Percentiles rank a stretch among this genome's conserved stretches.
These are phyloP conservation scores for Zaprionus tsacasi DNA, from an alignment of 1,140 invertebrate genomes.

Conservation along the genomic window DNA sequence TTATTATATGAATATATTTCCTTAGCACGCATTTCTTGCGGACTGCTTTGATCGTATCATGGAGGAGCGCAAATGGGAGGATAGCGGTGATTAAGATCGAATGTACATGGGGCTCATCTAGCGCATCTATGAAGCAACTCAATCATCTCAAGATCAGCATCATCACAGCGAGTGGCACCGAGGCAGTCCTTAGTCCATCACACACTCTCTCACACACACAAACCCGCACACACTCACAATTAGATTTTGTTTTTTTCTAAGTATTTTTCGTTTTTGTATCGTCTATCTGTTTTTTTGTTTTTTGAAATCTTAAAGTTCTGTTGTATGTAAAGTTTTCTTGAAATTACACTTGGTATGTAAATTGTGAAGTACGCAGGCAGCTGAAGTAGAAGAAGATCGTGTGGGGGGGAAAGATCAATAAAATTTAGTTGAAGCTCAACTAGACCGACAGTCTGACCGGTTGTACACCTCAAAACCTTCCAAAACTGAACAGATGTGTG, in stretches of 20 bases:
- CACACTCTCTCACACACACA: slow-evolving; percentile 12
- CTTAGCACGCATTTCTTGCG: slow-evolving; percentile 94
- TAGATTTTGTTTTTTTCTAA: background rate
- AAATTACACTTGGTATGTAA: slow-evolving; percentile 3
- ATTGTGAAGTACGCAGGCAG: slow-evolving; percentile 14
- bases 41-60: slow-evolving; percentile 97
- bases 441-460: background rate
- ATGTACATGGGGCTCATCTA: slow-evolving; percentile 22
- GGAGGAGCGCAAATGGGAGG: slow-evolving; percentile 93
- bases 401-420: background rate
- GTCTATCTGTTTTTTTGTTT: slow-evolving; percentile 5
- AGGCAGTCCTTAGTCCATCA: slow-evolving; percentile 34
- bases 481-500: slow-evolving; percentile 5
- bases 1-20: background rate
- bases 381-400: slow-evolving; percentile 2
- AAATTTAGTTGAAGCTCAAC: background rate
- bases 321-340: slow-evolving; percentile 21
- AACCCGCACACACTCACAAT: background rate
- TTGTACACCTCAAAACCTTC: background rate
- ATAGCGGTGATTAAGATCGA: slow-evolving; percentile 88
- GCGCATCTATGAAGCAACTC: slow-evolving; percentile 19
- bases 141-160: slow-evolving; percentile 39
- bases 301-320: slow-evolving; percentile 12
- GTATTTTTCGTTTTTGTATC: slow-evolving; percentile 10
- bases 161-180: slow-evolving; percentile 28